These are phyloP conservation scores for Morinoia aosen DNA, from an alignment of 2,888 invertebrate species.

Conservation along the genomic window DNA sequence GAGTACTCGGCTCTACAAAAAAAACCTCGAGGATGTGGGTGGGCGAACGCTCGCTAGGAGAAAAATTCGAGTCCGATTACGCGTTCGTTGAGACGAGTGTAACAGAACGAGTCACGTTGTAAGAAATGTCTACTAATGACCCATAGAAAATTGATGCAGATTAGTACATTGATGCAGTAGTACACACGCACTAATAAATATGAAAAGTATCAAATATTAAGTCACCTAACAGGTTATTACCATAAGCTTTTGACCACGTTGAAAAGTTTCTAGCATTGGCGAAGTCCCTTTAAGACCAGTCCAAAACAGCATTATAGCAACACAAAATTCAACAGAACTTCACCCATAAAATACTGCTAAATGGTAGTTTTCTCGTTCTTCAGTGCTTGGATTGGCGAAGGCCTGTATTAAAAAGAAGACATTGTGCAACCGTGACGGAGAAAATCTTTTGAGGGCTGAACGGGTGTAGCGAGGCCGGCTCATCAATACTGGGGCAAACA, in stretches of 20 bases:
- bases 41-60: not conserved
- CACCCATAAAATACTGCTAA: not conserved
- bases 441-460: not conserved
- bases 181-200: not conserved
- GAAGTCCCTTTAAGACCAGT: too few species aligned
- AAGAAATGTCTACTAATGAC: not conserved
- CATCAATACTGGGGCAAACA: conserved; percentile 42
- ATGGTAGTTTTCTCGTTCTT: not conserved
- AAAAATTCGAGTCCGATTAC: not conserved
- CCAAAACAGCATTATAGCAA: not conserved
- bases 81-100: not conserved
- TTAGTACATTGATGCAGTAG: not conserved
- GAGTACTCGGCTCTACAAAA: not conserved
- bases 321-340: not conserved
- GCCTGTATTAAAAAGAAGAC: not conserved
- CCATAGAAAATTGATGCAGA: not conserved
- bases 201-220: not conserved
- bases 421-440: not conserved
- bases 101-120: not conserved
- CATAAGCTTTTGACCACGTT: too few species aligned
- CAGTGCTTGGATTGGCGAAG: not conserved
- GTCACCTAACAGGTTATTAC: not conserved
- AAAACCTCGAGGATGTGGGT: not conserved
- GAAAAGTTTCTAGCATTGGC: too few species aligned
- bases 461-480: not conserved